A percentile compares a stretch with the other conserved stretches of the same genome.
phyloP scores from a whole-genome alignment of 2,113 vertebrate species.

The Sclerurus mexicanus region DNA sequence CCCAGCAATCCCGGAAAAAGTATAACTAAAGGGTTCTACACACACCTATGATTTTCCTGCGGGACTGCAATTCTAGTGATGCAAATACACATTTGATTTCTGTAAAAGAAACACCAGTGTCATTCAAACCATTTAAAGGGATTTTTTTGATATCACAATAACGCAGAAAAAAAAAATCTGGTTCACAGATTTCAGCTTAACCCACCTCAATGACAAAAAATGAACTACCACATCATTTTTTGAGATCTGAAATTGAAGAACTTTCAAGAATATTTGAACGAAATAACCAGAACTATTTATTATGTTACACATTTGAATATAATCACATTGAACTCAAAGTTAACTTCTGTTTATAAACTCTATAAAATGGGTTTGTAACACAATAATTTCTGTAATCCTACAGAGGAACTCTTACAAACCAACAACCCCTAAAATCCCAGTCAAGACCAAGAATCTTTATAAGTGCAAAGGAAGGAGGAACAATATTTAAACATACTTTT shows the following conservation, averaged over 20 bases:
- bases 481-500: background rate
- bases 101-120: slow-evolving; percentile 6
- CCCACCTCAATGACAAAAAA: background rate
- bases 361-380: background rate
- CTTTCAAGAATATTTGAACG: slow-evolving; percentile 29
- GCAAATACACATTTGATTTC: slow-evolving; percentile 36
- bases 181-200: background rate
- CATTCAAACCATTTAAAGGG: slow-evolving; percentile 46
- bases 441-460: background rate
- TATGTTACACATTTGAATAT: background rate
- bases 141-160: slow-evolving; percentile 14
- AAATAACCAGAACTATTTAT: background rate
- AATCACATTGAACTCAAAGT: background rate
- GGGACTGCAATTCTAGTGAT: background rate
- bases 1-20: slow-evolving; percentile 8
- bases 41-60: background rate
- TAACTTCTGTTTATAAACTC: background rate
- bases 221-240: background rate
- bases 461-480: background rate
- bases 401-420: background rate
- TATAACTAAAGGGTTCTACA: background rate
- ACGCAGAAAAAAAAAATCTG: background rate
- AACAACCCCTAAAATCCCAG: background rate
- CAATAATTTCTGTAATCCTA: background rate
- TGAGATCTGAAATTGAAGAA: slow-evolving; percentile 24